phyloP scores from a whole-genome alignment of 2,797 vertebrate genomes.

The Crax fasciolata region DNA sequence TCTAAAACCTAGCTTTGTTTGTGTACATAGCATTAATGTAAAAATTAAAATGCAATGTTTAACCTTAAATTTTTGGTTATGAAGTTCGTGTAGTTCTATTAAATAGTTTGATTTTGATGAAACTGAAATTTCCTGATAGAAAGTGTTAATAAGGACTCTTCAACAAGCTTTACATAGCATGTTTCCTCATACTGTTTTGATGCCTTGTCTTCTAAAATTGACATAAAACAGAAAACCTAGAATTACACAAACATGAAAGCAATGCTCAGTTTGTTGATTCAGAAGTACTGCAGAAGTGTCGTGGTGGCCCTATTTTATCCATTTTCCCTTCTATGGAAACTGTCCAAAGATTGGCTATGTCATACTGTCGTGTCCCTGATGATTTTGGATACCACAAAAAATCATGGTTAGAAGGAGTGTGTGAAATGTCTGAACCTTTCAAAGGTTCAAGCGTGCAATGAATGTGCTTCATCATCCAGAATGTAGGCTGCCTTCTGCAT shows the following conservation, averaged over 20 bases:
- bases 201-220: slow-evolving; percentile 17
- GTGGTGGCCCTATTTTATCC: neutral
- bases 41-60: neutral
- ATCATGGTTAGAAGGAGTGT: neutral
- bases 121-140: neutral
- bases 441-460: slow-evolving; percentile 13
- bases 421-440: slow-evolving; percentile 34
- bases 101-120: neutral
- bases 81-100: neutral
- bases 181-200: slow-evolving; percentile 23
- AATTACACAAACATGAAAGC: slow-evolving; percentile 1
- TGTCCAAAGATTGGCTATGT: neutral
- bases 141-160: neutral
- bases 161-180: neutral
- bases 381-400: slow-evolving; percentile 12
- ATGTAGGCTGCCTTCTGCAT: slow-evolving; percentile 53
- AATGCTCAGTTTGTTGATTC: neutral
- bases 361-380: neutral
- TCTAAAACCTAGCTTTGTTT: neutral
- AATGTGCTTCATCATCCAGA: slow-evolving; percentile 40
- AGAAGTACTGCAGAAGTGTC: neutral
- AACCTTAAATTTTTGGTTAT: neutral
- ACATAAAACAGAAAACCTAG: neutral
- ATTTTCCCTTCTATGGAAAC: slow-evolving; percentile 49
- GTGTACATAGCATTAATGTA: neutral